These are phyloP conservation scores for Calliopsis andreniformis DNA, from an alignment of 1,140 invertebrate species.

Conservation along the genomic window DNA sequence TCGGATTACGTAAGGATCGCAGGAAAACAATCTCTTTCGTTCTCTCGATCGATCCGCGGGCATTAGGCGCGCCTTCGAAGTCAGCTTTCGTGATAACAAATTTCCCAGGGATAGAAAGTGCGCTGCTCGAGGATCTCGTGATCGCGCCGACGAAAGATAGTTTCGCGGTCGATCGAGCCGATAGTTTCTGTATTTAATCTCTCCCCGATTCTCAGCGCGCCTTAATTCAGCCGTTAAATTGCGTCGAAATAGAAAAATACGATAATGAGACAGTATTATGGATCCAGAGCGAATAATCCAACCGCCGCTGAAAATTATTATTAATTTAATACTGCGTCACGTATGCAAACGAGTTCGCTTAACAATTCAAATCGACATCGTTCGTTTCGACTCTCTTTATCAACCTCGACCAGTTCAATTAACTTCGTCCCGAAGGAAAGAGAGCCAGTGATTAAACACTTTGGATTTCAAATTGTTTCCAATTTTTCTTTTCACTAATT, in stretches of 20 bases:
- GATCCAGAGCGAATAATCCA: neutral
- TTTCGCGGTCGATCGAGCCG: slow-evolving; percentile 43
- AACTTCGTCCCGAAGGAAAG: slow-evolving; percentile 15
- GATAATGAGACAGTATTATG: neutral
- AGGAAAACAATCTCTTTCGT: slow-evolving; percentile 55
- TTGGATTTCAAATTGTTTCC: no score
- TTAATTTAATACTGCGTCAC: slow-evolving; percentile 18
- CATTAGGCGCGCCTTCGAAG: slow-evolving; percentile 53
- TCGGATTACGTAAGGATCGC: slow-evolving; percentile 59
- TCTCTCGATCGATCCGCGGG: slow-evolving; percentile 52
- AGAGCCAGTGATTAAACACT: no score
- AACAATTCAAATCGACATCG: slow-evolving; percentile 41
- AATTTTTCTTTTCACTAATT: no score
- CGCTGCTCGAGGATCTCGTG: slow-evolving; percentile 13
- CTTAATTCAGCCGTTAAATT: neutral
- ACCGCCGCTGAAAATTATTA: neutral
- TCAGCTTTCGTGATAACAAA: slow-evolving; percentile 47
- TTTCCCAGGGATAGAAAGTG: slow-evolving; percentile 31
- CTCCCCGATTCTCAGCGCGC: neutral
- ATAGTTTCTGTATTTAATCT: slow-evolving; percentile 28
- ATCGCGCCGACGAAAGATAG: slow-evolving; percentile 3
- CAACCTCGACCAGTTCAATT: slow-evolving; percentile 21
- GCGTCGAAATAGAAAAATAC: neutral
- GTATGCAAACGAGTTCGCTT: slow-evolving; percentile 37
- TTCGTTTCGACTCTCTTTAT: slow-evolving; percentile 29